Evolutionary conservation across 2,797 vertebrate genomes (phyloP), one percentile per base, ranked within the genome.

Genomic region (Poecilia wingei): DNA sequence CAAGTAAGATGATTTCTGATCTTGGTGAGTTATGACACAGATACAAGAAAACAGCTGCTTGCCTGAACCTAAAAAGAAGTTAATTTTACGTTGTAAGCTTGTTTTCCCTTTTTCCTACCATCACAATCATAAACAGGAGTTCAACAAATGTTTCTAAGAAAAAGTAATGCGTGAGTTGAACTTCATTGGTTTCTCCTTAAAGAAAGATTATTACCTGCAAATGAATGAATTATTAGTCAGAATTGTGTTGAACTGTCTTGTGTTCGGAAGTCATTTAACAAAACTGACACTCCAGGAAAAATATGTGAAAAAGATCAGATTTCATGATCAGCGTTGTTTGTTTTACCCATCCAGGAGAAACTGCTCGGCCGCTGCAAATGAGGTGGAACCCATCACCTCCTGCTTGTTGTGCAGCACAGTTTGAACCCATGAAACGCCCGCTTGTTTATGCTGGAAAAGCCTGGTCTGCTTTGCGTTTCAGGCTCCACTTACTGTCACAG

Each of bases 381-480:
- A 61, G 61, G 61, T 84, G 87, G 79, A 91, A 89, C 87, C 4
- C 6, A 81, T 71, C 47, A 45, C 82, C 78, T 86, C 83, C 81
- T 85, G 82, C 88, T 82, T 78, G 90, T 92, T 91, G 81, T 87
- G 86, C 86, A 88, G 90, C 57, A 45, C 77, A 80, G 76, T 86
- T 89, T 81, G 68, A 91, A 89, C 85, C 88, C 86, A 78, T 46
- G 87, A 46, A 90, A 76, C 71, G 72, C 78, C 80, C 31, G 51
- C 80, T 83, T 85, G 87, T 78, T 68, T 22, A 68, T 68, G 75
- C 76, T 84, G 81, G 76, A 91, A 53, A 84, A 77, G 68, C 77
- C 72, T 14, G 77, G 82, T 87, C 94, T 95, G 94, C 89, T 91
- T 89, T 91, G 84, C 93, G 91, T 95, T 93, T 79, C 75, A 79